Evolutionary conservation across 2,888 invertebrate species (phyloP), one percentile per base, ranked within the genome.

Genomic region (Anoplius nigerrimus): DNA sequence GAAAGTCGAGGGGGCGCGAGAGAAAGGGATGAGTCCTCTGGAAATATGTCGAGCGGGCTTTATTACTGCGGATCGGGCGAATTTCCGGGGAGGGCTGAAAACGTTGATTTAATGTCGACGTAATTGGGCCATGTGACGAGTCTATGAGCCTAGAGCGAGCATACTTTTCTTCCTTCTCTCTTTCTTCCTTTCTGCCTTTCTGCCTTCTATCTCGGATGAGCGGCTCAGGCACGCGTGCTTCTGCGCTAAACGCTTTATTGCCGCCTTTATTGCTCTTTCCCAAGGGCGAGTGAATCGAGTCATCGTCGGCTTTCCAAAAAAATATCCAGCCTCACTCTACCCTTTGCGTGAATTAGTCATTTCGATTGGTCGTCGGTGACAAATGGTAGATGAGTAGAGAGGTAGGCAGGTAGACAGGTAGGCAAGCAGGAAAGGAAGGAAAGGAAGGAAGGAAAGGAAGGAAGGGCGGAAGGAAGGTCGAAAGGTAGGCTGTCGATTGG

Each of bases 61-160:
- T 88, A 88, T 88, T 88, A 86, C 88, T 86, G 82, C 74, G 74
- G 78, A 79, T 60, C 77, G 66, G 45, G 80, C 79, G 81, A 83
- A 78, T 80, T 82, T 64, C 79, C 48, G 54, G 66, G 70, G 72
- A 75, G 76, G 74, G 66, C 76, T 74, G 85, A 82, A n/a, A 87
- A 88, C 88, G 88, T 88, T 88, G 88, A 88, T 88, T 88, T 88
- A 88, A 88, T 87, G 87, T 88, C 80, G 80, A 80, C 84, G 87
- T 88, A 88, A 88, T 88, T 88, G 88, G 88, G 84, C 85, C 82
- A 81, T 82, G 79, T 83, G 83, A 87, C 85, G 84, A 87, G 87
- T 87, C 85, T 85, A 87, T 87, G 86, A 87, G 82, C 79, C 77
- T 53, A 21, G 13, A 48, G 18, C 48, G 48, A 15, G 58, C 70